Evolutionary conservation across 2,888 invertebrate species (phyloP), one percentile per base, ranked within the genome.

Genomic region (Esperia sulphurella): DNA sequence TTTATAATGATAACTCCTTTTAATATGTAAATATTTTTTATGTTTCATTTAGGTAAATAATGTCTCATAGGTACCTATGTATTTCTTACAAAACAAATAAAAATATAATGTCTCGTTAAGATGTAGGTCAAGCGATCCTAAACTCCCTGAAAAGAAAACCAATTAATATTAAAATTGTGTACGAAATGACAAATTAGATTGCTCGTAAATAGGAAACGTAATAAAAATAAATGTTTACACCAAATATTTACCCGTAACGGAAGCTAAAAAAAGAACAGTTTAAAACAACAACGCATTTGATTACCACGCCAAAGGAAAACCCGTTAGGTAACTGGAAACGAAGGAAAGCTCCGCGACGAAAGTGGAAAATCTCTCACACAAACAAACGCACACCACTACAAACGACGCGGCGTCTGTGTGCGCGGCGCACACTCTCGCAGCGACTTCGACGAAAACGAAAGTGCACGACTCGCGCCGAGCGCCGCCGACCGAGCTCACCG

Each of bases 401-500:
- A 42, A 53, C 5, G 21, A 43, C 37, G 14, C 10, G 21, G 21
- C 3, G 21, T 5, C 3, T 21, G 21, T 21, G 21, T 21, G 14
- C 38, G 28, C 46, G 12, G 29, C 31, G 35, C 46, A 48, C 47
- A 48, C 47, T 5, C 35, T 14, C 49, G 49, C 49, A 47, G 40
- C 31, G 29, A 31, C 30, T 47, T 75, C 35, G 35, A 83, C 82
- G 91, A 90, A 91, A 90, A 89, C 88, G 90, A 90, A 90, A 90
- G 90, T 89, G 84, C 69, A 75, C 90, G 90, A 89, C 60, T 68
- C 35, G 54, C 65, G 79, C 81, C 90, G 90, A 90, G 75, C 77
- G 76, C 70, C 56, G 74, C 91, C 91, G 91, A 90, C 3, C 31
- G 31, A 76, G 84, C 88, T 86, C 82, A 87, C 90, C 81, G 79